Evolutionary conservation across 2,797 vertebrate genomes (phyloP), one percentile per base, ranked within the genome.

Genomic region (Botia kubotai): DNA sequence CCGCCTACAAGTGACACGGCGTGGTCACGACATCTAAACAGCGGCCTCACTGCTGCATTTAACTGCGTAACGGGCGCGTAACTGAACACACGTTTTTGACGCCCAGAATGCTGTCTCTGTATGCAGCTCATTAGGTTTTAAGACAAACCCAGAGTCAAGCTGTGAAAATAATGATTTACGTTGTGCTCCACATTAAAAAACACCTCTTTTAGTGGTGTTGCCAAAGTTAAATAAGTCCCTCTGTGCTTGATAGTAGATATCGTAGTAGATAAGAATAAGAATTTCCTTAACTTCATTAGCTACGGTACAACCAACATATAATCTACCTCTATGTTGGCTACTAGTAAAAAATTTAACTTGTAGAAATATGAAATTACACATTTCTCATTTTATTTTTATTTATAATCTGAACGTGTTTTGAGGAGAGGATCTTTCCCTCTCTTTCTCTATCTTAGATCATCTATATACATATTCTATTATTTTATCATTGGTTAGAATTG

Each of bases 1-100:
- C 77, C 85, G 69, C 85, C 83, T 73, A 82, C 63, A 46, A 75
- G 48, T 53, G 48, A 67, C 46, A 29, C 11, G 29, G 33, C 33
- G 8, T 14, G 10, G 12, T 21, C 33, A 39, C 29, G 19, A 48
- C 11, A 69, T 43, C 11, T 11, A 60, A 29, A 19, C 17, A 21
- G 23, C 36, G 7, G 13, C 17, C 26, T n/a, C 14, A 33, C 43
- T 60, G n/a, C 36, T 4, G 26, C 26, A 4, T 8, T 63, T 2
- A 3, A 29, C 4, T 7, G 33, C 33, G 10, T n/a, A 33, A n/a
- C 63, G 33, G 2, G 6, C 29, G 29, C 62, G 29, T 10, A 11
- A 16, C 2, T 2, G 1, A 57, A 69, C 36, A 19, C 4, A 2
- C 57, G 6, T 26, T 26, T 33, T 2, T 13, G n/a, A 17, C 62